Evolutionary conservation across 2,888 invertebrate genomes (phyloP).

Genomic region (Neoitamus cyanurus): DNA sequence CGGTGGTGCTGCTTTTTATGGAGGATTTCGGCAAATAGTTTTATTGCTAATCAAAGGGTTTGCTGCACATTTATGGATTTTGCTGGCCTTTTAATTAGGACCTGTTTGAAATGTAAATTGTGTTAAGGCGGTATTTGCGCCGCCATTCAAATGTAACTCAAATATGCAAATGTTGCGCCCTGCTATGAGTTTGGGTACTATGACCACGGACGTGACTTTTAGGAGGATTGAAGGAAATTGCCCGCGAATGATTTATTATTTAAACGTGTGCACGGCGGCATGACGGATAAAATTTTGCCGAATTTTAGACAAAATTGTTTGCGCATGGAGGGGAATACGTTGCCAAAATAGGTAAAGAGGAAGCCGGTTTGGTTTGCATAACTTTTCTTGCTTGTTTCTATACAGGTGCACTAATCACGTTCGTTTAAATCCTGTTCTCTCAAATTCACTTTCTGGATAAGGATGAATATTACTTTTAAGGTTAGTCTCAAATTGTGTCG

Average conservation of each 20-base stretch:
- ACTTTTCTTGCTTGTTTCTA: no score
- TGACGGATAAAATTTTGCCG: neutral
- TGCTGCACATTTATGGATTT: constrained; percentile 35
- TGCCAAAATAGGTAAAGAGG: neutral
- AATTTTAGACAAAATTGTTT: neutral
- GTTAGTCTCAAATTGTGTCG: no score
- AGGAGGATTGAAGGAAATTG: neutral
- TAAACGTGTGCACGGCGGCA: neutral
- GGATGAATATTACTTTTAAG: no score
- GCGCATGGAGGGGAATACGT: neutral
- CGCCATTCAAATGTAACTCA: neutral
- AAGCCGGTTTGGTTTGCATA: no score
- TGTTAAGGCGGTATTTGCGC: constrained; percentile 34
- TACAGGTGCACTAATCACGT: no score
- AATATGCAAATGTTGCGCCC: constrained; percentile 22
- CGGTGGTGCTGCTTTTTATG: neutral
- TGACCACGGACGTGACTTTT: neutral
- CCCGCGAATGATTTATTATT: neutral
- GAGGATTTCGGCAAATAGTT: constrained; percentile 33
- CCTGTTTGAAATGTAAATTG: constrained; percentile 26
- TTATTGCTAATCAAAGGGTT: constrained; percentile 37
- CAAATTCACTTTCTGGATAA: no score
- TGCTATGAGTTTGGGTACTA: neutral
- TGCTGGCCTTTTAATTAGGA: constrained; percentile 9
- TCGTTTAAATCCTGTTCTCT: no score